These are phyloP conservation scores for Blastobasis lacticolella DNA, from an alignment of 2,888 invertebrate genomes.

Conservation along the genomic window DNA sequence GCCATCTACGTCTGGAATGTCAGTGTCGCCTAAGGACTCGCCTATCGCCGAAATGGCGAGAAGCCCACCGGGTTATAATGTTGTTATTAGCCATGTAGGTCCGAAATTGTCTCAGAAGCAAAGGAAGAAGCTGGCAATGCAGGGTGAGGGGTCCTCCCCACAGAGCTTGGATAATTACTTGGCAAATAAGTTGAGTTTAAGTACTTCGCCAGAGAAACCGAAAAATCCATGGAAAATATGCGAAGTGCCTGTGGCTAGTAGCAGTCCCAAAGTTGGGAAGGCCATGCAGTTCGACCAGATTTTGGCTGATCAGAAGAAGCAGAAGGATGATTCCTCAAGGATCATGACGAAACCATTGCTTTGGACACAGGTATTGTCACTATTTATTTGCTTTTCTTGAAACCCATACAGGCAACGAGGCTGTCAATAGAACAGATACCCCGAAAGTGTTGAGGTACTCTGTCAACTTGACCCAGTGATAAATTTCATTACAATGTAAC, in stretches of 20 bases:
- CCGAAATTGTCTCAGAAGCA: slow-evolving; percentile 79
- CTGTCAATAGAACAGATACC: no score
- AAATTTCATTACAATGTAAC: no score
- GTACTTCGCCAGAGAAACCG: slow-evolving; percentile 54
- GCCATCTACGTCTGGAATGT: slow-evolving; percentile 40
- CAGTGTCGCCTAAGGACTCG: slow-evolving; percentile 50
- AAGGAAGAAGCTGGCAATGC: slow-evolving; percentile 73
- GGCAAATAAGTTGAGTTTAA: slow-evolving; percentile 32
- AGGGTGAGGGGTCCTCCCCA: slow-evolving; percentile 40
- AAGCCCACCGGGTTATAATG: slow-evolving; percentile 40
- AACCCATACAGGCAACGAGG: not conserved
- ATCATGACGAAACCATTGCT: slow-evolving; percentile 82
- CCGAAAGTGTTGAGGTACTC: no score
- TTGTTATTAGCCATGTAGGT: slow-evolving; percentile 57
- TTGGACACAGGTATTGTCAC: slow-evolving; percentile 79
- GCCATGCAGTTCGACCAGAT: slow-evolving; percentile 69
- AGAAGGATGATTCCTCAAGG: slow-evolving; percentile 80
- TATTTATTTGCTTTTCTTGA: slow-evolving; percentile 9
- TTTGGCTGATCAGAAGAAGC: slow-evolving; percentile 81
- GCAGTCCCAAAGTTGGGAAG: slow-evolving; percentile 51
- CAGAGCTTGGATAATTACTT: slow-evolving; percentile 45
- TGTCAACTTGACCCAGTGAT: no score
- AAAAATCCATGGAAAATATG: slow-evolving; percentile 67
- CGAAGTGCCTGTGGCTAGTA: slow-evolving; percentile 41
- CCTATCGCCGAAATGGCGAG: slow-evolving; percentile 33